A percentile compares a stretch with the other conserved stretches of the same genome.
Evolutionary conservation across 2,888 invertebrate species (phyloP).

Genomic region (Tanypteryx hageni): DNA sequence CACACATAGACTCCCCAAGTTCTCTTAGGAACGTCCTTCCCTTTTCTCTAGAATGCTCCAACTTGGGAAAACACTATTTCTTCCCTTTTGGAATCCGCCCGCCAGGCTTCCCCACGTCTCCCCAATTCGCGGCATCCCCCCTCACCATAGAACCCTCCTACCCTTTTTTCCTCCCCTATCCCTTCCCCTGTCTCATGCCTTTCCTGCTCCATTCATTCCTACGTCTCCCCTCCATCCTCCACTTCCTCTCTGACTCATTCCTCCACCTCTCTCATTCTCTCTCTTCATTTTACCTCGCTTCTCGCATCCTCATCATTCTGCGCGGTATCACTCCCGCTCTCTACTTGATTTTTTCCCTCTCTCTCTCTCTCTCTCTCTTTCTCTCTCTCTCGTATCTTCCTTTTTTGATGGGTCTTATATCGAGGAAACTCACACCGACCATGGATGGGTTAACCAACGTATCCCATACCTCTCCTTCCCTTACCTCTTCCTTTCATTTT

Average conservation of each 20-base stretch:
- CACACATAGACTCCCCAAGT: too few relatives aligned
- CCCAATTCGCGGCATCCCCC: too few relatives aligned
- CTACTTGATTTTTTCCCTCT: neutral
- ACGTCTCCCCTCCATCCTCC: neutral
- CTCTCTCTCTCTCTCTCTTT: neutral
- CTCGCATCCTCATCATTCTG: neutral
- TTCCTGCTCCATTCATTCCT: slow-evolving; percentile 1
- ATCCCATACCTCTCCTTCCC: too few relatives aligned
- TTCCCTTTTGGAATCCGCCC: neutral
- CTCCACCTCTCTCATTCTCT: neutral
- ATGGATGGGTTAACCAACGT: too few relatives aligned
- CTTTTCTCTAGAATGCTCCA: neutral
- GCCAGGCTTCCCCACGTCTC: neutral
- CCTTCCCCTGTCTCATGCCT: neutral
- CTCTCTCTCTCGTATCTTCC: neutral
- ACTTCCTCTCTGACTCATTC: neutral
- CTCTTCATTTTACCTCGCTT: neutral
- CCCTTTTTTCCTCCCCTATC: too few relatives aligned
- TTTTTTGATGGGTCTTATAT: too few relatives aligned
- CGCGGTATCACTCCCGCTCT: neutral
- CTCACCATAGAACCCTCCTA: too few relatives aligned
- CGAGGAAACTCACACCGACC: too few relatives aligned
- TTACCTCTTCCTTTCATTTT: too few relatives aligned
- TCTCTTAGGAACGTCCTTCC: neutral
- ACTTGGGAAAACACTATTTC: neutral